Percentiles rank a stretch among this genome's conserved stretches.
phyloP scores from a whole-genome alignment of 1,140 invertebrate species.

The Vanessa tameamea region DNA sequence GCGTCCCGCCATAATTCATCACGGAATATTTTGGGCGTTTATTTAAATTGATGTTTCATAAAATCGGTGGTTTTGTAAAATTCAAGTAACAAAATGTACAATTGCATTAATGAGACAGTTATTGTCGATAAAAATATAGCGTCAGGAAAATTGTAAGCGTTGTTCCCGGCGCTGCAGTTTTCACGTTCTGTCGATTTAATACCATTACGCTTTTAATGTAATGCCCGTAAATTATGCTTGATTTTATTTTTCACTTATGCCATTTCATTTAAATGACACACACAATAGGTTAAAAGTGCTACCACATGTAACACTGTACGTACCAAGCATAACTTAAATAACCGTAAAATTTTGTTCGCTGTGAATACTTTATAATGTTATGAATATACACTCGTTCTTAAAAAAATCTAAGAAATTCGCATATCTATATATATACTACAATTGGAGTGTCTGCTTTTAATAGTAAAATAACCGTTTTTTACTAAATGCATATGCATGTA shows the following conservation, averaged over 20 bases:
- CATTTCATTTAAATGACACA: conserved; percentile 48
- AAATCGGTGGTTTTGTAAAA: conserved; percentile 43
- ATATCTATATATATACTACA: no score
- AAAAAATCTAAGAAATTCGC: no score
- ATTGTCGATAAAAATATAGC: conserved; percentile 64
- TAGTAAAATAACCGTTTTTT: no score
- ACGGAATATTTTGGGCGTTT: conserved; percentile 28
- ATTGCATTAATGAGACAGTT: conserved; percentile 58
- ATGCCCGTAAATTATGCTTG: conserved; percentile 54
- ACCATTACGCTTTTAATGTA: conserved; percentile 58
- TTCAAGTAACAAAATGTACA: conserved; percentile 43
- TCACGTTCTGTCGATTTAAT: conserved; percentile 61
- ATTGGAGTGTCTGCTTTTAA: no score
- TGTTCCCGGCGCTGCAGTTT: conserved; percentile 47
- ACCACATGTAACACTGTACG: conserved; percentile 8
- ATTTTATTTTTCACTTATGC: conserved; percentile 54
- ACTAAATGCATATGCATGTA: no score
- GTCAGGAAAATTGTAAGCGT: conserved; percentile 47
- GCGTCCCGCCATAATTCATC: conserved; percentile 16
- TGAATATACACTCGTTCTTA: no score
- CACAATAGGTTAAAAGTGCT: conserved; percentile 19
- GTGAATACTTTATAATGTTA: neutral
- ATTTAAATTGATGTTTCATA: conserved; percentile 40
- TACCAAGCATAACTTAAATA: neutral
- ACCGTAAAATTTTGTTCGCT: neutral